These are phyloP conservation scores for Shargacucullia verbasci DNA, from an alignment of 2,888 invertebrate genomes.

Conservation along the genomic window DNA sequence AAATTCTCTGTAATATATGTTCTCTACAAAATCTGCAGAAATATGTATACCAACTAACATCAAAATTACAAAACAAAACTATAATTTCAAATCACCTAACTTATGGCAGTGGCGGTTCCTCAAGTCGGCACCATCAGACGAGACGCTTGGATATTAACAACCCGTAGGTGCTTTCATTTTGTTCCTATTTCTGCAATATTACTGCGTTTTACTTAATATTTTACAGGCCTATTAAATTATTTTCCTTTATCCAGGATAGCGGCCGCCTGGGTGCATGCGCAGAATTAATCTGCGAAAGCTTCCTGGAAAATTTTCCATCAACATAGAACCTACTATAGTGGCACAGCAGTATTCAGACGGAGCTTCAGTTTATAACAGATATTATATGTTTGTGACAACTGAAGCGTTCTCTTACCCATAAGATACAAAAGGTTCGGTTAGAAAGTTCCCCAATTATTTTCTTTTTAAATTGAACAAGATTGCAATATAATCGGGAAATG, in stretches of 20 bases:
- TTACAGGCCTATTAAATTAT: slow-evolving; percentile 45
- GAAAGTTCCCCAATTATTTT: slow-evolving; percentile 42
- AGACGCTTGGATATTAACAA: slow-evolving; percentile 51
- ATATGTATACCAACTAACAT: neutral
- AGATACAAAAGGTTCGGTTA: slow-evolving; percentile 7
- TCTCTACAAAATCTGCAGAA: too few species aligned
- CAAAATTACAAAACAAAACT: slow-evolving; percentile 17
- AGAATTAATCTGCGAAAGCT: slow-evolving; percentile 46
- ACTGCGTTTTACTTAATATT: slow-evolving; percentile 46
- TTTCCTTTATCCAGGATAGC: slow-evolving; percentile 35
- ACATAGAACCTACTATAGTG: too few species aligned
- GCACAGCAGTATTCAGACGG: slow-evolving; percentile 1
- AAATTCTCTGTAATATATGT: too few species aligned
- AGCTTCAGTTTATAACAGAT: slow-evolving; percentile 6
- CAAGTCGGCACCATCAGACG: slow-evolving; percentile 59
- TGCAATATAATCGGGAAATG: slow-evolving; percentile 47
- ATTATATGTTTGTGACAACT: slow-evolving; percentile 8
- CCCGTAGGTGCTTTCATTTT: slow-evolving; percentile 57
- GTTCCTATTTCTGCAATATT: slow-evolving; percentile 37
- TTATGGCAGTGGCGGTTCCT: slow-evolving; percentile 34
- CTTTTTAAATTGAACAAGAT: slow-evolving; percentile 31
- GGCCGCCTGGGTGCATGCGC: slow-evolving; percentile 20
- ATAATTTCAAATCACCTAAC: slow-evolving; percentile 21
- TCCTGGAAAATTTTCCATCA: slow-evolving; percentile 12
- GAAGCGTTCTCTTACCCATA: slow-evolving; percentile 16